Percentiles rank a stretch among this genome's conserved stretches.
phyloP scores from a whole-genome alignment of 2,888 invertebrate genomes.

The Sinotaia quadrata region DNA sequence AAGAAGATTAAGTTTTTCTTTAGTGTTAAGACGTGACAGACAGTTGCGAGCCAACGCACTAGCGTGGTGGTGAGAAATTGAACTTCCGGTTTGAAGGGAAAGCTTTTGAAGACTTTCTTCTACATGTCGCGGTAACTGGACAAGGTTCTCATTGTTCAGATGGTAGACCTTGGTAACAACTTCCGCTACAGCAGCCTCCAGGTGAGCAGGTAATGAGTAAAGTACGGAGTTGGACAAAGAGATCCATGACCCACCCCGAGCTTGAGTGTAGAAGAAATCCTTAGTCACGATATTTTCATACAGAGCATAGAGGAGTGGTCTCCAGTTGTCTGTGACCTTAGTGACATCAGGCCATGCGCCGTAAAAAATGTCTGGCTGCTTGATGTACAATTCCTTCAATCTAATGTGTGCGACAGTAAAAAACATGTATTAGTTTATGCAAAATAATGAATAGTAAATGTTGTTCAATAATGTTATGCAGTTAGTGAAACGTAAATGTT shows the following conservation, averaged over 20 bases:
- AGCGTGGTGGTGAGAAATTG: not conserved
- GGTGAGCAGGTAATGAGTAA: not conserved
- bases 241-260: constrained; percentile 3
- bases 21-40: not conserved
- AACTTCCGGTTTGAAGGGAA: not conserved
- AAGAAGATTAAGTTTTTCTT: constrained; percentile 13
- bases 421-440: too few species aligned
- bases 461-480: too few species aligned
- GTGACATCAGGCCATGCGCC: constrained; percentile 14
- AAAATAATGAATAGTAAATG: too few species aligned
- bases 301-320: not conserved
- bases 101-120: not conserved
- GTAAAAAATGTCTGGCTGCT: constrained; percentile 9
- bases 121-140: not conserved
- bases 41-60: not conserved
- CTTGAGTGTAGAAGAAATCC: constrained; percentile 2
- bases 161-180: constrained; percentile 14
- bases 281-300: not conserved
- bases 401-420: too few species aligned
- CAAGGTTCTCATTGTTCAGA: not conserved
- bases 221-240: not conserved
- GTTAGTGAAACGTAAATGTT: too few species aligned
- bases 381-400: not conserved
- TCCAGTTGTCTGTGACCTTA: constrained; percentile 12
- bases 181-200: not conserved